phyloP scores from a whole-genome alignment of 2,113 vertebrate species.

The Ageneiosus marmoratus region DNA sequence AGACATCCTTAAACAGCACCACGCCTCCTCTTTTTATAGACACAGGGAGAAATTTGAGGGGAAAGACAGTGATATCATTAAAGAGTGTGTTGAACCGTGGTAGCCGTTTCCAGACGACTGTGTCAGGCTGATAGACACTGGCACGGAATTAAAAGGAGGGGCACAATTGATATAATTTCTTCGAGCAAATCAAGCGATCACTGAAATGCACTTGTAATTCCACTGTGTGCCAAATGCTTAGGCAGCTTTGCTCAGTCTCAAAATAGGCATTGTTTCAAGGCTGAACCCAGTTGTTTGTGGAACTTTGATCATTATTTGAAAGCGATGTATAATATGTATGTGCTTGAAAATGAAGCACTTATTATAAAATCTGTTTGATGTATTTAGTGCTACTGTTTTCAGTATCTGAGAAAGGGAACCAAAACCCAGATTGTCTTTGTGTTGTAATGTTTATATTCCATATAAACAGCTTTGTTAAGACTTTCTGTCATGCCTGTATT shows the following conservation, averaged over 20 bases:
- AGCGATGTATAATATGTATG: neutral
- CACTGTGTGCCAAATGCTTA: neutral
- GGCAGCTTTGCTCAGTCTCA: neutral
- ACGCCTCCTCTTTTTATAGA: conserved; percentile 7
- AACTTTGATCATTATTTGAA: neutral
- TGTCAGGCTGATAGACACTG: neutral
- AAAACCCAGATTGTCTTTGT: neutral
- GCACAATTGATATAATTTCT: conserved; percentile 4
- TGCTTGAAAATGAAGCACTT: neutral
- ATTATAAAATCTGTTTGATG: neutral
- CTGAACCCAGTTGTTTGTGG: neutral
- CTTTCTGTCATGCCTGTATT: neutral
- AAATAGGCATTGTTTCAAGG: neutral
- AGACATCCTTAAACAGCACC: conserved; percentile 13
- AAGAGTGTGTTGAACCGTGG: neutral
- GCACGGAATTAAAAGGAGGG: neutral
- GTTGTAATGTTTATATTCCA: neutral
- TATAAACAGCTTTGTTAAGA: neutral
- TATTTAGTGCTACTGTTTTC: neutral
- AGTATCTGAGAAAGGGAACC: neutral
- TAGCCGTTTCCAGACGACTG: neutral
- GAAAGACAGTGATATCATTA: conserved; percentile 3
- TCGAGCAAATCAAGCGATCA: neutral
- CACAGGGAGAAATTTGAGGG: neutral
- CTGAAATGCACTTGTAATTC: neutral